Conservation (phyloP, 2,113 vertebrate species). For the Electrona antarctica region DNA sequence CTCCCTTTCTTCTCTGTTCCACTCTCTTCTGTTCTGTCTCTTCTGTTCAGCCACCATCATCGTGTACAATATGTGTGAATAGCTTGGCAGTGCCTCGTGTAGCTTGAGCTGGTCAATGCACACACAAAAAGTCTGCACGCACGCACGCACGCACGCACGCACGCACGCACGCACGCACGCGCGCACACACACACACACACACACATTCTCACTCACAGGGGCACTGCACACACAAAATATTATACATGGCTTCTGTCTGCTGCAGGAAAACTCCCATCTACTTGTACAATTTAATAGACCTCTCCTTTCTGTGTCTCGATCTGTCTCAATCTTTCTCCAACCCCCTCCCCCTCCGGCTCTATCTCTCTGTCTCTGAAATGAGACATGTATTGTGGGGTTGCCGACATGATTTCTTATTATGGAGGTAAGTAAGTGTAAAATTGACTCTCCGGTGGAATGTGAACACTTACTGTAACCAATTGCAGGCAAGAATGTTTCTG, state of each 20-base stretch:
- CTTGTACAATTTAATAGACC: neutral
- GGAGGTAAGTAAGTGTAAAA: constrained; percentile 70
- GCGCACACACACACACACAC: neutral
- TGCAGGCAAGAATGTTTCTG: constrained; percentile 20
- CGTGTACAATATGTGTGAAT: too few species aligned
- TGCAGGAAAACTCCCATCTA: neutral
- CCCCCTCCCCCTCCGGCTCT: constrained; percentile 6
- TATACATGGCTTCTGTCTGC: neutral
- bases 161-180: neutral
- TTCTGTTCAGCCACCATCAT: too few species aligned
- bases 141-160: neutral
- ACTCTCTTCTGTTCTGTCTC: too few species aligned
- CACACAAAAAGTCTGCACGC: neutral
- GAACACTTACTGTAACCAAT: constrained; percentile 55
- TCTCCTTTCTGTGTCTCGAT: neutral
- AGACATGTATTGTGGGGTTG: constrained; percentile 51
- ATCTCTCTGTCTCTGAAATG: constrained; percentile 18
- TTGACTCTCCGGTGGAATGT: constrained; percentile 67
- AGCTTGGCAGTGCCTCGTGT: too few species aligned
- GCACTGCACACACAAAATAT: neutral
- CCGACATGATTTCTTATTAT: constrained; percentile 70
- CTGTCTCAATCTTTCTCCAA: neutral
- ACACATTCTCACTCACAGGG: neutral
- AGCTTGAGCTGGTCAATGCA: too few species aligned
- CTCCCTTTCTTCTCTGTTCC: too few species aligned